Conservation (phyloP, 2,888 invertebrate species). For the Pristionchus maxplancki region DNA sequence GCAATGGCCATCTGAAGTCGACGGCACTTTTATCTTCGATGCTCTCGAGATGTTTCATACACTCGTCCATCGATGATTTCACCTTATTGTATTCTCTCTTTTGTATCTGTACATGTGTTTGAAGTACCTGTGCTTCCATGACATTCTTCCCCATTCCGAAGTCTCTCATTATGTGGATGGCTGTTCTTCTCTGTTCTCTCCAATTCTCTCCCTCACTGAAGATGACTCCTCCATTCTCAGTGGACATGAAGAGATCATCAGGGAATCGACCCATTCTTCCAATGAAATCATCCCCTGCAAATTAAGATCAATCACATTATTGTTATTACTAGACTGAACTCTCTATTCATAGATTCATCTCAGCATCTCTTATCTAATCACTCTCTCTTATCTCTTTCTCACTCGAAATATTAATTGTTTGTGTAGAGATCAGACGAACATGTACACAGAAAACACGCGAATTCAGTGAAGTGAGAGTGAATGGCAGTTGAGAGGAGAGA, state of each 20-base stretch:
- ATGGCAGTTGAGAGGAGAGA: neutral
- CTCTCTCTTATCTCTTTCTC: neutral
- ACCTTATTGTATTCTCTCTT: neutral
- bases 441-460: neutral
- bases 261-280: conserved; percentile 53
- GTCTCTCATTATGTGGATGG: conserved; percentile 55
- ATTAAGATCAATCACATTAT: neutral
- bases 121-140: conserved; percentile 52
- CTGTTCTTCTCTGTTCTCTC: conserved; percentile 55
- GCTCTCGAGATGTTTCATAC: conserved; percentile 31
- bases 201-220: conserved; percentile 55
- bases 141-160: conserved; percentile 56
- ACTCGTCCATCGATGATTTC: conserved; percentile 41
- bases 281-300: conserved; percentile 53
- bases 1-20: conserved; percentile 54
- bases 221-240: conserved; percentile 56
- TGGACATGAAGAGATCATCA: conserved; percentile 50
- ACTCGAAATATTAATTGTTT: neutral
- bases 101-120: neutral
- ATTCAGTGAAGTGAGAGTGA: neutral
- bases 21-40: conserved; percentile 51
- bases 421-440: neutral
- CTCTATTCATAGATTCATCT: neutral
- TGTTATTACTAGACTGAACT: neutral
- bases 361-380: conserved; percentile 1